These are phyloP conservation scores for Tragelaphus imberbis DNA, from an alignment of 2,113 vertebrate species.

Conservation along the genomic window DNA sequence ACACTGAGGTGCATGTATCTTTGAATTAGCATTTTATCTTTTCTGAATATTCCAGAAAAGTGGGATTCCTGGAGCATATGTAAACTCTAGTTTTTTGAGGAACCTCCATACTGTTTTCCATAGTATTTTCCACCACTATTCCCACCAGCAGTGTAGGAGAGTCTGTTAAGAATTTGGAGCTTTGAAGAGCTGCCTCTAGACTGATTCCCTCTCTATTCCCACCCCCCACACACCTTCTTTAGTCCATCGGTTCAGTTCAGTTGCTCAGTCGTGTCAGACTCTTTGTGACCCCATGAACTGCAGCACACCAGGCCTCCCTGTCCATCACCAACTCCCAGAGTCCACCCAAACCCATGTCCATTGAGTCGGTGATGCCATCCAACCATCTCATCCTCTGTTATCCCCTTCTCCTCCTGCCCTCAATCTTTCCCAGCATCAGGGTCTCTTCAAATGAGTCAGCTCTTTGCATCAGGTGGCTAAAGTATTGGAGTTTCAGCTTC, in stretches of 20 bases:
- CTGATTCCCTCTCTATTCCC: background rate
- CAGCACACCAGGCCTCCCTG: no score
- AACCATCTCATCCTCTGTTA: no score
- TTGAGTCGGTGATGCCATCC: no score
- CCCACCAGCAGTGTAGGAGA: background rate
- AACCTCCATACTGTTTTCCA: background rate
- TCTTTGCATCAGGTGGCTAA: no score
- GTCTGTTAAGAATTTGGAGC: background rate
- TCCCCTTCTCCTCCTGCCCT: no score
- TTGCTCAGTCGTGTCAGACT: no score
- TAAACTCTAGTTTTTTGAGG: background rate
- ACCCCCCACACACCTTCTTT: background rate
- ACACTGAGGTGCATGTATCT: background rate
- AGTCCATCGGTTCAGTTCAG: background rate
- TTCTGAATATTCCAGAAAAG: background rate
- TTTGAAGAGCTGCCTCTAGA: background rate
- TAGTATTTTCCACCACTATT: background rate
- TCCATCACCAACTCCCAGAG: no score
- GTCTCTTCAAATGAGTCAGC: no score
- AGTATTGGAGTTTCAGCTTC: no score
- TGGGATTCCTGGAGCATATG: background rate
- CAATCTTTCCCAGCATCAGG: no score
- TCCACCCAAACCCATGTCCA: no score
- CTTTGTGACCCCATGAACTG: no score
- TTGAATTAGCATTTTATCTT: background rate